Evolutionary conservation across 2,888 invertebrate genomes (phyloP).

Genomic region (Parnassius orleans): DNA sequence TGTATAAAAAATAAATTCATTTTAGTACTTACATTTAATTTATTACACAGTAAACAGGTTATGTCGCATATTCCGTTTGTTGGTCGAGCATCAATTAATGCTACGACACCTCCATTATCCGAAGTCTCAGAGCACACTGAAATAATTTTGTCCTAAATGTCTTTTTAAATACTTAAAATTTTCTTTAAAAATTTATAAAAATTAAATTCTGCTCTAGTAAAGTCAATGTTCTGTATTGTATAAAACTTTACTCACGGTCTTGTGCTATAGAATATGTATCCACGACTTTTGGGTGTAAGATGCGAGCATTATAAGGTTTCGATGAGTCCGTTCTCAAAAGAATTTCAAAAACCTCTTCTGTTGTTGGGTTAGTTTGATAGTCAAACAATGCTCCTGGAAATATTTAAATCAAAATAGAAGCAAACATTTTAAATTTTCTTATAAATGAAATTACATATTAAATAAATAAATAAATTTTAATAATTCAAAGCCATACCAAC

Average conservation of each 20-base stretch:
- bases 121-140: constrained; percentile 62
- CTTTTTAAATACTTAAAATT: no score
- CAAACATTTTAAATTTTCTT: not conserved
- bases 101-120: constrained; percentile 50
- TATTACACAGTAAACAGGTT: constrained; percentile 63
- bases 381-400: constrained; percentile 77
- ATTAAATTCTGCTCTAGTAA: no score
- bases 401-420: constrained; percentile 7
- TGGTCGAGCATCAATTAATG: constrained; percentile 64
- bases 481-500: constrained; percentile 50
- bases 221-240: no score
- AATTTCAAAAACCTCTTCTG: constrained; percentile 51
- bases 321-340: constrained; percentile 45
- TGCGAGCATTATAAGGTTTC: constrained; percentile 52
- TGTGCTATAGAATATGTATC: constrained; percentile 67
- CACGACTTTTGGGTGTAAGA: constrained; percentile 47
- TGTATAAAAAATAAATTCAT: no score
- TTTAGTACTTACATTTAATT: constrained; percentile 56
- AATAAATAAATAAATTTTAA: not conserved
- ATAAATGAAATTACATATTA: not conserved
- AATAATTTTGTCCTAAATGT: constrained; percentile 29
- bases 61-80: constrained; percentile 65
- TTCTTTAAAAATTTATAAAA: no score
- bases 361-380: constrained; percentile 44
- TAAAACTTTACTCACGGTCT: constrained; percentile 51